Evolutionary conservation across 2,888 invertebrate species (phyloP).

Genomic region (Sturmia bella): DNA sequence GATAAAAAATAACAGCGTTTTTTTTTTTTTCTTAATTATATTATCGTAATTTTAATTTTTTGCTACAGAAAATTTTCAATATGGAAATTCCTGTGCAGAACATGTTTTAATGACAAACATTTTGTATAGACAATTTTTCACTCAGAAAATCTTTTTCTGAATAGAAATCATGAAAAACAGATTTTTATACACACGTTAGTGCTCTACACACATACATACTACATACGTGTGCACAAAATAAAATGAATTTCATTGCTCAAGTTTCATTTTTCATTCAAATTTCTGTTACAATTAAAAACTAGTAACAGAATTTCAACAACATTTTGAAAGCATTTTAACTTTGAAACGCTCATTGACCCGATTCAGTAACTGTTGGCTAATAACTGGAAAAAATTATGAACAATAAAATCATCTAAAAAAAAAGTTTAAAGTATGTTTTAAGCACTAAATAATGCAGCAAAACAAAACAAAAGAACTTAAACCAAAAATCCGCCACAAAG

Average conservation of each 20-base stretch:
- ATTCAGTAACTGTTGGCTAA: conserved; percentile 59
- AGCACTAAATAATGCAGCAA: conserved; percentile 16
- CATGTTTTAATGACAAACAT: too few species aligned
- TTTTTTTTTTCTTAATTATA: too few species aligned
- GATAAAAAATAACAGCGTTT: too few species aligned
- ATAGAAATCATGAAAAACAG: too few species aligned
- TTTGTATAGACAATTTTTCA: too few species aligned
- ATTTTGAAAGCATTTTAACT: conserved; percentile 53
- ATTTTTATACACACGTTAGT: too few species aligned
- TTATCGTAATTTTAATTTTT: too few species aligned
- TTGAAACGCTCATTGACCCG: conserved; percentile 66
- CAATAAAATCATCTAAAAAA: conserved; percentile 46
- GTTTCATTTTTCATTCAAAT: conserved; percentile 27
- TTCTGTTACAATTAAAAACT: conserved; percentile 27
- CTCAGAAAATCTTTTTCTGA: background rate
- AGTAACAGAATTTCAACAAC: conserved; percentile 23
- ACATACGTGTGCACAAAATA: too few species aligned
- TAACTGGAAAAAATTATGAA: conserved; percentile 39
- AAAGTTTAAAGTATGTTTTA: conserved; percentile 13
- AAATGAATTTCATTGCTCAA: background rate
- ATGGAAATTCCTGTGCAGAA: too few species aligned
- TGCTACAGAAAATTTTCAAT: too few species aligned
- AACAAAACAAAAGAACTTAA: conserved; percentile 20
- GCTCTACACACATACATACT: too few species aligned
- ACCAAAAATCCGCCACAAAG: conserved; percentile 34